Evolutionary conservation across 2,888 invertebrate species (phyloP).

Genomic region (Lacanobia wlatinum): DNA sequence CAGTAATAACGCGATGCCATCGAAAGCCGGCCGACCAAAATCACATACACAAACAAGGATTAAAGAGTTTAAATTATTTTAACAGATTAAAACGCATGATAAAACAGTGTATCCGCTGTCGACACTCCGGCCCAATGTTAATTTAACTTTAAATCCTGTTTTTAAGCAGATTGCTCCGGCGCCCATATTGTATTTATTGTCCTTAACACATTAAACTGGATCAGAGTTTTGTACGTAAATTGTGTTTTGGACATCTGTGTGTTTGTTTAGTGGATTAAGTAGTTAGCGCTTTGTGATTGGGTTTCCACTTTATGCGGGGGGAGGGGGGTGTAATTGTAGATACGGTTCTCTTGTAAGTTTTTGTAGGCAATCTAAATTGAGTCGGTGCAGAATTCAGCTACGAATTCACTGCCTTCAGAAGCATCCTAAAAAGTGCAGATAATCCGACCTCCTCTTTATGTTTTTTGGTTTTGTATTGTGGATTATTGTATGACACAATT

Average conservation of each 20-base stretch:
- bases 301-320: constrained; percentile 23
- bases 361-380: background rate
- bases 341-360: background rate
- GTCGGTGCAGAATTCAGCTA: background rate
- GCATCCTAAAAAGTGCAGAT: background rate
- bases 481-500: too few relatives aligned
- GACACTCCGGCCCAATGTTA: constrained; percentile 75
- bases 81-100: constrained; percentile 84
- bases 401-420: background rate
- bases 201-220: constrained; percentile 63
- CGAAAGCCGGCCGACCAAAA: constrained; percentile 53
- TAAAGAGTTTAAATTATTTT: constrained; percentile 86
- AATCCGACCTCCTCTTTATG: too few relatives aligned
- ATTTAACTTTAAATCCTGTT: constrained; percentile 81
- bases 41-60: constrained; percentile 76
- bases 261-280: constrained; percentile 52
- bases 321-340: constrained; percentile 4
- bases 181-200: constrained; percentile 67
- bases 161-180: constrained; percentile 67
- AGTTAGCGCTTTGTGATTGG: constrained; percentile 47
- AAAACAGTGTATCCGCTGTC: constrained; percentile 74
- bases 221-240: constrained; percentile 62
- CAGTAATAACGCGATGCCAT: constrained; percentile 40
- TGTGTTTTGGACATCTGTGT: constrained; percentile 56
- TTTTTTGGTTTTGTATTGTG: too few relatives aligned